Conservation (phyloP, 2,888 invertebrate genomes). For the Agrochola lota region DNA sequence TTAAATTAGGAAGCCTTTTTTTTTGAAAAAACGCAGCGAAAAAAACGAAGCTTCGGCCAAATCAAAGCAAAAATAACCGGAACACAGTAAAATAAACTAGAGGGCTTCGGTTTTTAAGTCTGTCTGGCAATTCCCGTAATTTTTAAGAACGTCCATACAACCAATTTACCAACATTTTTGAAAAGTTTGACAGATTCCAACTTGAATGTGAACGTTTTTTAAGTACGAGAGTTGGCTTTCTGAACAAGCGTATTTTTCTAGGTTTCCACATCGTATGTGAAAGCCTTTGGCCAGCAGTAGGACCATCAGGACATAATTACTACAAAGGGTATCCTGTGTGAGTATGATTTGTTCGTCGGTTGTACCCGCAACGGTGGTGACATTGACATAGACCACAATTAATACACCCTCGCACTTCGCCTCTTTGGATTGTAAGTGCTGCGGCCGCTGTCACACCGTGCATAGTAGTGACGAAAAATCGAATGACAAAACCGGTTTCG, state of each 20-base stretch:
- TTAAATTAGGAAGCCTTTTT: background rate
- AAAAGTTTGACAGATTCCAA: no score
- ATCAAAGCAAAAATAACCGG: background rate
- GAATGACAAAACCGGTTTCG: background rate
- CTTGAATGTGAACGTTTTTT: no score
- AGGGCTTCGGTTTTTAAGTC: background rate
- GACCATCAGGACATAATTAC: slow-evolving; percentile 21
- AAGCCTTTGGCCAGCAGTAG: background rate
- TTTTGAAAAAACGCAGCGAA: background rate
- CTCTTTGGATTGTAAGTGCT: slow-evolving; percentile 67
- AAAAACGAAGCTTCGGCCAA: background rate
- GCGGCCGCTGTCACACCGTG: slow-evolving; percentile 61
- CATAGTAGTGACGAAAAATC: background rate
- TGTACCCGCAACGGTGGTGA: slow-evolving; percentile 68
- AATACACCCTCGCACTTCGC: slow-evolving; percentile 76
- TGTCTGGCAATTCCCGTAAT: no score
- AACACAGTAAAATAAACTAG: background rate
- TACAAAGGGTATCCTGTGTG: slow-evolving; percentile 27
- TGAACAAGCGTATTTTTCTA: background rate
- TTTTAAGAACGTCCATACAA: no score
- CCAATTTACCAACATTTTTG: no score
- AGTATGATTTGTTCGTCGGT: slow-evolving; percentile 47
- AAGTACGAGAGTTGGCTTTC: no score
- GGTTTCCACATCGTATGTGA: background rate
- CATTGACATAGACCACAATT: slow-evolving; percentile 79